phyloP scores from a whole-genome alignment of 1,140 invertebrate species.

The Drosophila yakuba region DNA sequence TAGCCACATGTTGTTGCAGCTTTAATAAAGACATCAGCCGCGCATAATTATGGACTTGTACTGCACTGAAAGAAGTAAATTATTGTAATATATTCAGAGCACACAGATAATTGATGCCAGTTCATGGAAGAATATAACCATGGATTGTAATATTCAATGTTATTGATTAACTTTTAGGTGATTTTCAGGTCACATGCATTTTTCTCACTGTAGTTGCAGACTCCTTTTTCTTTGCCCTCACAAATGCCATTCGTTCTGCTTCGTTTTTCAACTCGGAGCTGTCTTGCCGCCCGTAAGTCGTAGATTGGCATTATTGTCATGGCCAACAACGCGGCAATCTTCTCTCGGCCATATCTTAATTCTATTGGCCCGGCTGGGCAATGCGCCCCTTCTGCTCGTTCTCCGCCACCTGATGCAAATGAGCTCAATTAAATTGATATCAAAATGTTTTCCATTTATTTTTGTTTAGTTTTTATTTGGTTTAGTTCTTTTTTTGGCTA shows the following conservation, averaged over 20 bases:
- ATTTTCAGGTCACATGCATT: not conserved
- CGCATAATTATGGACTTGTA: conserved; percentile 82
- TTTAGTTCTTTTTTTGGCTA: conserved; percentile 32
- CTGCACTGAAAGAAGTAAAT: conserved; percentile 24
- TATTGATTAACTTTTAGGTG: too few species aligned
- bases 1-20: conserved; percentile 76
- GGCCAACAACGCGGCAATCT: conserved; percentile 32
- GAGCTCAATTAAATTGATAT: conserved; percentile 72
- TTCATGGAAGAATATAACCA: too few species aligned
- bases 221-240: conserved; percentile 23
- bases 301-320: conserved; percentile 83
- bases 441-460: conserved; percentile 62
- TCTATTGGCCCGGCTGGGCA: conserved; percentile 60
- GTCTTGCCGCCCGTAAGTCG: conserved; percentile 71
- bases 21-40: conserved; percentile 83
- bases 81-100: too few species aligned
- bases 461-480: conserved; percentile 36
- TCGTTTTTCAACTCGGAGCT: conserved; percentile 69
- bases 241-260: conserved; percentile 79
- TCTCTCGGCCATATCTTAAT: conserved; percentile 57
- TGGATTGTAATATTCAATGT: too few species aligned
- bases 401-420: conserved; percentile 54
- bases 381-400: not conserved
- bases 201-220: conserved; percentile 6
- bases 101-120: too few species aligned